Conservation (phyloP, 2,888 invertebrate genomes). For the Macaria notata region DNA sequence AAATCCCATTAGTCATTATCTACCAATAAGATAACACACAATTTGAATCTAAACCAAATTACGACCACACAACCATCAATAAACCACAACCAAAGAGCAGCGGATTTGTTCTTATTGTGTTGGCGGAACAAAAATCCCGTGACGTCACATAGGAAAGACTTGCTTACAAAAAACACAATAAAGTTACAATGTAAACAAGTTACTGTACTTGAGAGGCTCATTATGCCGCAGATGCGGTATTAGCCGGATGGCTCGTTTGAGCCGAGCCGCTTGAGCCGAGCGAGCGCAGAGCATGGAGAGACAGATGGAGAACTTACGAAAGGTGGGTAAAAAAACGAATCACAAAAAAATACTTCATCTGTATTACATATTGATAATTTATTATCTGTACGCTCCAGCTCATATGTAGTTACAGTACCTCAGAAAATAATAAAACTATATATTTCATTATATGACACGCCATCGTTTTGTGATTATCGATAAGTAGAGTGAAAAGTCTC, state of each 20-base stretch:
- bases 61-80: constrained; percentile 22
- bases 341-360: too few species aligned
- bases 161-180: constrained; percentile 79
- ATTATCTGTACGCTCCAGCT: too few species aligned
- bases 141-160: constrained; percentile 71
- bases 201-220: constrained; percentile 81
- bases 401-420: too few species aligned
- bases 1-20: too few species aligned
- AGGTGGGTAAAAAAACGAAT: too few species aligned
- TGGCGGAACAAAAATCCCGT: constrained; percentile 56
- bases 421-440: too few species aligned
- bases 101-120: constrained; percentile 26
- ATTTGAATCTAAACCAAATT: constrained; percentile 1
- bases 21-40: too few species aligned
- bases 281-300: constrained; percentile 29
- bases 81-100: constrained; percentile 33
- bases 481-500: too few species aligned
- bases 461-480: too few species aligned
- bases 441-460: too few species aligned
- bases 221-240: constrained; percentile 76
- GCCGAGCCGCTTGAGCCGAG: constrained; percentile 36
- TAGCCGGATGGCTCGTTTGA: constrained; percentile 63
- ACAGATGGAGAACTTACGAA: neutral
- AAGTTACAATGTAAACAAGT: constrained; percentile 82
- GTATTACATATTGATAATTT: too few species aligned